Percentiles rank a stretch among this genome's conserved stretches.
Conservation (phyloP, 2,797 vertebrate genomes). For the Buceros bicornis region DNA sequence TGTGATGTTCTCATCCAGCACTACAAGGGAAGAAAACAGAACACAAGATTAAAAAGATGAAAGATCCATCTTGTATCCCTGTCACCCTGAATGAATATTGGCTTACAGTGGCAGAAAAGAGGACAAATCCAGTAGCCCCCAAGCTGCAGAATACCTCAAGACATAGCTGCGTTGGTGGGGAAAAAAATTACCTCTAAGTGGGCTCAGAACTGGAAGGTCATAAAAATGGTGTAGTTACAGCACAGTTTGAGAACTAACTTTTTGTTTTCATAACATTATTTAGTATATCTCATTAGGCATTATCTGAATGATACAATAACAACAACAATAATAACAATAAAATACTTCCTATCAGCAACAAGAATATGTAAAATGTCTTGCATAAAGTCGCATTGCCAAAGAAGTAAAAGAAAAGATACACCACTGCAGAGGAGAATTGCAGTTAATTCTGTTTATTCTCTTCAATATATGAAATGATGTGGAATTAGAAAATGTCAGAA, state of each 20-base stretch:
- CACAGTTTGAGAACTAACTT: neutral
- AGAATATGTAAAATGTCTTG: neutral
- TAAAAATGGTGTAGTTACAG: neutral
- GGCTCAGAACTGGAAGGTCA: neutral
- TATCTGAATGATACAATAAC: neutral
- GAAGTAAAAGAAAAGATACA: neutral
- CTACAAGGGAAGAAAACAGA: neutral
- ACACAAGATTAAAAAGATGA: neutral
- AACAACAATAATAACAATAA: neutral
- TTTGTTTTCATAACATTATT: neutral
- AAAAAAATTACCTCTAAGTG: neutral
- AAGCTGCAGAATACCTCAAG: neutral
- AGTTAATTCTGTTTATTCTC: neutral
- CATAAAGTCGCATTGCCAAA: neutral
- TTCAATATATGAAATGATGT: neutral
- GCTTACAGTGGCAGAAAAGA: neutral
- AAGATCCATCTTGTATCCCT: neutral
- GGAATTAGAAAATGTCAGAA: neutral
- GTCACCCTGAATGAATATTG: neutral
- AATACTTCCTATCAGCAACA: neutral
- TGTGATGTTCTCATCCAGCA: neutral
- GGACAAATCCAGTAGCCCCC: constrained; percentile 36
- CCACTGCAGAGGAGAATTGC: neutral
- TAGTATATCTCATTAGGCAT: neutral
- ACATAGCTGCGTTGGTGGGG: neutral